Percentiles rank a stretch among this genome's conserved stretches.
Evolutionary conservation across 2,888 invertebrate genomes (phyloP).

Genomic region (Sinelater perroti): DNA sequence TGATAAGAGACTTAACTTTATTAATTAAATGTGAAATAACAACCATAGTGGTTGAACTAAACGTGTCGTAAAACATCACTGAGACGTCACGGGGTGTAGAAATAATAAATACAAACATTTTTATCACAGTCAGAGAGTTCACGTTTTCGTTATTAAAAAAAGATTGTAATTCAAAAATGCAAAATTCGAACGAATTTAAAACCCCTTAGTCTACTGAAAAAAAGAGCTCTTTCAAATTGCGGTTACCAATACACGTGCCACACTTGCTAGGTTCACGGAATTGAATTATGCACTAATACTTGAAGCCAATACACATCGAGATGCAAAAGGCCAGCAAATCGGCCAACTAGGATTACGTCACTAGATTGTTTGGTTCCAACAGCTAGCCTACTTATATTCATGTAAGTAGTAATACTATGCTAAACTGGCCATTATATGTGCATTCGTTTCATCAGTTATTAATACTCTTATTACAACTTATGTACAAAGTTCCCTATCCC

Average conservation of each 20-base stretch:
- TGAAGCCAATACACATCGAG: constrained; percentile 61
- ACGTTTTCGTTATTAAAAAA: constrained; percentile 35
- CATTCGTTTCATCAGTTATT: constrained; percentile 50
- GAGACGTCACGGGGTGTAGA: constrained; percentile 10
- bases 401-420: constrained; percentile 69
- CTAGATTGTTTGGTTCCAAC: constrained; percentile 61
- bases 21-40: too few relatives aligned
- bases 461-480: constrained; percentile 24
- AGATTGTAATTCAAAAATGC: constrained; percentile 7
- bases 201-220: constrained; percentile 16
- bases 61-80: constrained; percentile 19
- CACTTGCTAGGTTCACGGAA: constrained; percentile 58
- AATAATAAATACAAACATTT: constrained; percentile 43
- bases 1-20: too few relatives aligned
- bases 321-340: constrained; percentile 55
- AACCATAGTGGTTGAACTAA: too few relatives aligned
- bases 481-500: constrained; percentile 27
- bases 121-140: constrained; percentile 61
- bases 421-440: constrained; percentile 72
- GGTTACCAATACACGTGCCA: constrained; percentile 48
- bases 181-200: constrained; percentile 7
- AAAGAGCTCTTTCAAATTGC: constrained; percentile 19
- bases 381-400: constrained; percentile 52
- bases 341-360: constrained; percentile 52
- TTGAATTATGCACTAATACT: constrained; percentile 58